phyloP scores from a whole-genome alignment of 2,113 vertebrate species.

The Poecilia latipinna region DNA sequence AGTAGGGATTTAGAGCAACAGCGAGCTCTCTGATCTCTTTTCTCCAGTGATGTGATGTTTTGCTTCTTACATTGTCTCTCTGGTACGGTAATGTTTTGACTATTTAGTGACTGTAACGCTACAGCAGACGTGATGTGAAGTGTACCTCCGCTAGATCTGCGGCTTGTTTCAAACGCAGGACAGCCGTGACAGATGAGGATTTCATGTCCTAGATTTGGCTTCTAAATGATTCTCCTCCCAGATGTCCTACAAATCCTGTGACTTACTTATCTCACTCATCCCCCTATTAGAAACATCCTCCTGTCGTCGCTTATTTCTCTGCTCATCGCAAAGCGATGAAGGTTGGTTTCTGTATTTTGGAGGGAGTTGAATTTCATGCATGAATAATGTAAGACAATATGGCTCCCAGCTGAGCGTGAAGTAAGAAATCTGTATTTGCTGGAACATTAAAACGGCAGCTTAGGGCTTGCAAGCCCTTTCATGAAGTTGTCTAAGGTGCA shows the following conservation, averaged over 20 bases:
- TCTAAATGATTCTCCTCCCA: slow-evolving; percentile 24
- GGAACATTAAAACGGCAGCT: slow-evolving; percentile 32
- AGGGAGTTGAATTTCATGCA: slow-evolving; percentile 57
- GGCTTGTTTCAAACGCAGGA: background rate
- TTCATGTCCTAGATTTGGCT: slow-evolving; percentile 15
- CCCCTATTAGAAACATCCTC: slow-evolving; percentile 51
- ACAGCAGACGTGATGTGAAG: background rate
- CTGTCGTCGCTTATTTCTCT: slow-evolving; percentile 53
- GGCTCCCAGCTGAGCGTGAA: slow-evolving; percentile 40
- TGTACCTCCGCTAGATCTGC: background rate
- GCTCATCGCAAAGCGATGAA: slow-evolving; percentile 23
- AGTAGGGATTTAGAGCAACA: slow-evolving; percentile 64
- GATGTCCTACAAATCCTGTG: slow-evolving; percentile 34
- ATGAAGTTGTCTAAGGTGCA: background rate
- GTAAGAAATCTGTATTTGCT: slow-evolving; percentile 38
- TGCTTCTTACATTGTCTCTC: slow-evolving; percentile 20
- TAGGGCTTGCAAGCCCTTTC: slow-evolving; percentile 10
- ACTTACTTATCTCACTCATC: slow-evolving; percentile 58
- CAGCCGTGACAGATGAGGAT: background rate
- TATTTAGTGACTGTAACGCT: slow-evolving; percentile 15
- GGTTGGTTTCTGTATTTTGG: slow-evolving; percentile 48
- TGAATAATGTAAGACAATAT: slow-evolving; percentile 70
- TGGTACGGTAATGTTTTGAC: slow-evolving; percentile 24
- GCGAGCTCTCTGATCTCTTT: slow-evolving; percentile 37
- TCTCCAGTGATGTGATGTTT: slow-evolving; percentile 34